Base-by-base conservation (phyloP, 2,888 invertebrate species). In the Omphaloscelis lunosa region DNA sequence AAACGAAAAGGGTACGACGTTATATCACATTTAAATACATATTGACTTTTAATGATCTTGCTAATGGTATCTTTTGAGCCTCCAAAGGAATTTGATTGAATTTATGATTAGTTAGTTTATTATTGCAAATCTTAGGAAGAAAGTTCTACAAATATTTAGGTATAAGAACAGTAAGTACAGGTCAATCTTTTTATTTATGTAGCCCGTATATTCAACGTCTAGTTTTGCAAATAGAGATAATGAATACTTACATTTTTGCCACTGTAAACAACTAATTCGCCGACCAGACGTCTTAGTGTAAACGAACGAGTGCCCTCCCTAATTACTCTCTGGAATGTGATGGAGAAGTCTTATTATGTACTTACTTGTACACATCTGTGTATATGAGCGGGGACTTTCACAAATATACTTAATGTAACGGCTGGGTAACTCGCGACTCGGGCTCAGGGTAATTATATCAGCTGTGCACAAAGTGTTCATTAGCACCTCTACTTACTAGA, bases 381-480 rank as follows among this genome's bases (percentile, higher is more conserved):
- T 63, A 78, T 63, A 78, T 84, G 66, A 80, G 76, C 85, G 82
- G 65, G 69, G 75, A 78, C 74, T 80, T 86, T 77, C 76, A 85
- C 82, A 79, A 85, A 87, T 77, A 80, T 83, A 85, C 69, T 85
- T 87, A 83, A 83, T 83, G 80, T 85, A 80, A 80, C 76, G 78
- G 77, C 72, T 69, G 76, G 74, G 83, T 80, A 77, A 75, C 69
- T 86, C 78, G 71, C 65, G 74, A 82, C 76, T 86, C 80, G 67
- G 68, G 72, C 71, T 79, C 72, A 56, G 80, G 79, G 79, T 83
- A 83, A 86, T 86, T 83, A 86, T 80, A 83, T 86, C 86, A 86
- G 80, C 79, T 81, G 83, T 76, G 80, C 88, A 85, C 80, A 85
- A 87, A 85, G 86, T 82, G 86, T 87, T 87, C 75, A 86, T 87